Base-by-base conservation (phyloP, 2,888 invertebrate species). In the Tupiocoris notatus region DNA sequence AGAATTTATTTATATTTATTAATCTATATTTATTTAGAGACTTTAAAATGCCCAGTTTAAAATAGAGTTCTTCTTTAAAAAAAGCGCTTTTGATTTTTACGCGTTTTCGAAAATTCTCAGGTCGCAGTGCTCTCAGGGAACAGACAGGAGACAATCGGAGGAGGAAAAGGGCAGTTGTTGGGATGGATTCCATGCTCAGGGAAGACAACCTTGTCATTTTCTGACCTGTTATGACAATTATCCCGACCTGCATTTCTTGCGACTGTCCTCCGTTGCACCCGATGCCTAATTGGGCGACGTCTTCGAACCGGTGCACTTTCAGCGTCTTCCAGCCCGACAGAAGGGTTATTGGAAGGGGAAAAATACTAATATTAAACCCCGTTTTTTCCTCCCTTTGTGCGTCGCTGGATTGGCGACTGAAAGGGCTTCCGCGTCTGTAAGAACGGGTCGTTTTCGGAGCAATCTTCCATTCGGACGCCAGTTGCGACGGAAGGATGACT, bases 351-450 rank as follows among this genome's bases (percentile, higher is more conserved):
- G 56, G 16, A 21, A 59, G 1, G 17, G 22, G n/a, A 57, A 64
- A 63, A 65, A 74, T 64, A 65, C 74, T 74, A 24, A 74, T 74
- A 74, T 74, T 74, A 64, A 59, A 70, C 24, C 61, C 59, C 58
- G 20, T 24, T 25, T 7, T 20, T 57, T 9, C 66, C 66, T n/a
- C 61, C 61, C 18, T 23, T 20, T 24, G 63, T 23, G 7, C 20
- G 65, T 54, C 2, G 2, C 39, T 25, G 57, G 57, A 16, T 3
- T 16, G 1, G 16, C 21, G 18, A 20, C 20, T n/a, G 2, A 23
- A n/a, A 1, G 18, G 12, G 58, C 6, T 70, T 70, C 70, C 70
- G 70, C 59, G 70, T 23, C 25, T 21, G 18, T 22, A 18, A 22
- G 22, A 67, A 22, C 57, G 57, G 21, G 57, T 22, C 22, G 16